Percentiles rank a stretch among this genome's conserved stretches.
phyloP scores from a whole-genome alignment of 1,140 invertebrate species.

The Trialeurodes vaporariorum region DNA sequence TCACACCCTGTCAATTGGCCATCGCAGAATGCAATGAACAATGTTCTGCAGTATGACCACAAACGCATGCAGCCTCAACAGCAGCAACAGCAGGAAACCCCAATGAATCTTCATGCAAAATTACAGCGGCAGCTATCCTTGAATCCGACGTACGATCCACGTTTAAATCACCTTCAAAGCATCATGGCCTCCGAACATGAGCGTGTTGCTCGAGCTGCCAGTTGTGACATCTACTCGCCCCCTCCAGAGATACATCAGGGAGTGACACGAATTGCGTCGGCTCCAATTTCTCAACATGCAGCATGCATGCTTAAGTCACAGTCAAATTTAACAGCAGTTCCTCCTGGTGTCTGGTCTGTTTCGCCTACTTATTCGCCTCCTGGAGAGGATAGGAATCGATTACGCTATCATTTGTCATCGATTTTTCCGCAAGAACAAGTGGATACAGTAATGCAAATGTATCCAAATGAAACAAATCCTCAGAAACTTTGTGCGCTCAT shows the following conservation, averaged over 20 bases:
- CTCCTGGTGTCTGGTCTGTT: constrained; percentile 38
- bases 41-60: not conserved
- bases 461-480: constrained; percentile 77
- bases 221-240: constrained; percentile 28
- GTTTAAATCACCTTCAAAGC: constrained; percentile 42
- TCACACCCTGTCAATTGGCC: not conserved
- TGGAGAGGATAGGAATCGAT: constrained; percentile 52
- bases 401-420: constrained; percentile 73
- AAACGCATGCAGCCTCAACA: no score
- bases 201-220: constrained; percentile 22
- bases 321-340: constrained; percentile 41
- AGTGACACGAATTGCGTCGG: constrained; percentile 64
- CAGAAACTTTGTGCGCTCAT: constrained; percentile 81
- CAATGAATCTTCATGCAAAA: constrained; percentile 50
- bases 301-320: constrained; percentile 38
- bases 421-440: constrained; percentile 85
- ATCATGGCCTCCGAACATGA: constrained; percentile 23
- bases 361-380: constrained; percentile 16
- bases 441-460: constrained; percentile 63
- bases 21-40: not conserved
- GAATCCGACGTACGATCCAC: constrained; percentile 62
- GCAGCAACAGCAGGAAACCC: not conserved
- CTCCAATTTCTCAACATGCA: constrained; percentile 41
- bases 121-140: constrained; percentile 67
- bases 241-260: constrained; percentile 24